Conservation (phyloP, 2,113 vertebrate species). For the Sinosuthora webbiana region DNA sequence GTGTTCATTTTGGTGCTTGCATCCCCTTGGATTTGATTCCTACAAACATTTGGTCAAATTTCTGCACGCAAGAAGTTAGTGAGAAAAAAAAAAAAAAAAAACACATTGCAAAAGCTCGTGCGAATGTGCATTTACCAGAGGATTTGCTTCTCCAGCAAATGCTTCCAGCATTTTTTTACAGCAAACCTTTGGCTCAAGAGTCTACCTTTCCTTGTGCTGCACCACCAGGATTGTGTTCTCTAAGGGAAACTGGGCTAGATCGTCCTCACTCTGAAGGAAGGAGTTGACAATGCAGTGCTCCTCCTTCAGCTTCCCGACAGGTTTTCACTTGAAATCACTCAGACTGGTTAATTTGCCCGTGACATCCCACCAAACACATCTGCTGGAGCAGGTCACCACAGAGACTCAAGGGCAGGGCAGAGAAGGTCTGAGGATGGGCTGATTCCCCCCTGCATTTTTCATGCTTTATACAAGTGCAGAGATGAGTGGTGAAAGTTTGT, state of each 20-base stretch:
- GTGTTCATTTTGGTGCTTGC: rapidly evolving
- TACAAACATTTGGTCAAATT: neutral
- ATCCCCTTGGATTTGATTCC: neutral
- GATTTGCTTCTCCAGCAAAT: neutral
- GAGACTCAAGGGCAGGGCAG: neutral
- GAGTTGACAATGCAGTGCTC: neutral
- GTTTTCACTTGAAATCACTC: neutral
- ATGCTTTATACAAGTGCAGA: neutral
- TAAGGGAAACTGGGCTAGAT: neutral
- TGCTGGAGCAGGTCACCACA: neutral
- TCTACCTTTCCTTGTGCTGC: neutral
- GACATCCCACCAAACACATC: neutral
- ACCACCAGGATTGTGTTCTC: neutral
- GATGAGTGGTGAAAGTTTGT: neutral
- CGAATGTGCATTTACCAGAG: neutral
- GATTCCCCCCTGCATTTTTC: neutral
- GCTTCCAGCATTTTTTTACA: neutral
- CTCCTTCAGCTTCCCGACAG: neutral
- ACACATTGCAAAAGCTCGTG: neutral
- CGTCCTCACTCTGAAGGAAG: neutral
- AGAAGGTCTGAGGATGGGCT: neutral
- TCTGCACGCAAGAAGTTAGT: neutral
- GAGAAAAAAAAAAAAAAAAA: neutral
- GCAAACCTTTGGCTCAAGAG: neutral
- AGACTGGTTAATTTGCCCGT: neutral